Conservation (phyloP, 2,113 vertebrate genomes). For the Spizaetus ornatus region DNA sequence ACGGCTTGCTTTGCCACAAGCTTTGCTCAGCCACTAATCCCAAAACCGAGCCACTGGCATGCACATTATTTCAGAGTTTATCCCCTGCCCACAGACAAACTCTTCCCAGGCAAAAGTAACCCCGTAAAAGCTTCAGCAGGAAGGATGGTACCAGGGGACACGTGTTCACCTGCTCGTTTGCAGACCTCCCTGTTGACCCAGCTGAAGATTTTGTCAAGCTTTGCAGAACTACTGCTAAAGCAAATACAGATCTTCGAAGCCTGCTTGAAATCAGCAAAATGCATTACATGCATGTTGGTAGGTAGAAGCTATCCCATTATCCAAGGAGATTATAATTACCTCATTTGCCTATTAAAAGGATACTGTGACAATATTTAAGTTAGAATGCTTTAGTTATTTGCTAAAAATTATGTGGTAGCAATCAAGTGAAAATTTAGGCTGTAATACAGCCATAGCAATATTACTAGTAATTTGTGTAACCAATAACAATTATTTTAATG, state of each 20-base stretch:
- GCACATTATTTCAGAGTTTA: not conserved
- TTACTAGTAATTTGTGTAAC: not conserved
- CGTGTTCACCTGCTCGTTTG: not conserved
- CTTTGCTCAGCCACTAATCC: not conserved
- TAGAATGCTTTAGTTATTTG: slow-evolving; percentile 47
- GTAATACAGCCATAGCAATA: slow-evolving; percentile 11
- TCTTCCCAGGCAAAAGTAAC: not conserved
- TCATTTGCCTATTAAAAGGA: slow-evolving; percentile 52
- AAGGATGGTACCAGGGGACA: not conserved
- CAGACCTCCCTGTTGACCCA: not conserved
- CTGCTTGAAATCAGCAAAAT: not conserved
- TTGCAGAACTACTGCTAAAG: not conserved
- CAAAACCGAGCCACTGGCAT: not conserved
- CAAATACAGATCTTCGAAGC: not conserved
- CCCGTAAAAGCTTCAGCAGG: not conserved
- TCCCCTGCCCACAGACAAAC: not conserved
- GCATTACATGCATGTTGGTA: not conserved
- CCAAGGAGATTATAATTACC: slow-evolving; percentile 53
- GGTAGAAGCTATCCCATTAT: slow-evolving; percentile 33
- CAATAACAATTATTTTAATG: slow-evolving; percentile 10
- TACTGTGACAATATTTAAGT: slow-evolving; percentile 59
- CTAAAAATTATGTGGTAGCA: slow-evolving; percentile 53
- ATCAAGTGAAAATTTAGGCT: slow-evolving; percentile 53
- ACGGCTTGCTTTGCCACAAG: not conserved
- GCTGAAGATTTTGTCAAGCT: not conserved